Evolutionary conservation across 2,113 vertebrate species (phyloP), one percentile per base, ranked within the genome.

Genomic region (Panurus biarmicus): DNA sequence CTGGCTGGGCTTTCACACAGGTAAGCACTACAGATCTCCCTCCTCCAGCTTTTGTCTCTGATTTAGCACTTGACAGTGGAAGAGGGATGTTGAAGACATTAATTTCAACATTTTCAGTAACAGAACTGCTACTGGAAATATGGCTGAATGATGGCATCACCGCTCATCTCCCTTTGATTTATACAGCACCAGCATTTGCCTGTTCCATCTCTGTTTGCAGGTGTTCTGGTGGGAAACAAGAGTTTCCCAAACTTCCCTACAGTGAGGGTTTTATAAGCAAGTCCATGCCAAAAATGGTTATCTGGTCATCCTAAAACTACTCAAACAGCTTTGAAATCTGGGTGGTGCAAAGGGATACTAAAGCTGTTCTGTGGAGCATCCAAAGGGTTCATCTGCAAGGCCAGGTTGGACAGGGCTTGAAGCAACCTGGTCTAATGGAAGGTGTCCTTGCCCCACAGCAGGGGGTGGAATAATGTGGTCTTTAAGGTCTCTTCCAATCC

Each of bases 301-400:
- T 50, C 42, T 64, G 20, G 16, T 85, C 56, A 85, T 35, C 75
- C 79, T 53, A 61, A 73, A 93, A 24, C 9, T 21, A 14, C 42
- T 22, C 14, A 35, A 28, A 62, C 5, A 15, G 1, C 29, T 44
- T 56, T 48, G 58, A 6, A 66, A 42, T 18, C 51, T 45, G 11
- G 2, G 8, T 26, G 7, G 9, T 47, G 22, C 22, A 51, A 26
- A 16, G 28, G 5, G 14, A 3, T 17, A 2, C 29, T 3, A 3
- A 61, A 45, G 10, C 1, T 61, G 8, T 20, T 11, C 44, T 2
- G 0, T 0, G 4, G 23, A 61, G 35, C 14, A 45, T 38, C 72
- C 42, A 14, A 44, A 61, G 44, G 7, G 8, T 40, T 33, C 61
- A 29, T 66, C 40, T 10, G 3, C 54, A 54, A 56, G 56, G 25